These are phyloP conservation scores for Apamea sordens DNA, from an alignment of 2,888 invertebrate genomes.

Conservation along the genomic window DNA sequence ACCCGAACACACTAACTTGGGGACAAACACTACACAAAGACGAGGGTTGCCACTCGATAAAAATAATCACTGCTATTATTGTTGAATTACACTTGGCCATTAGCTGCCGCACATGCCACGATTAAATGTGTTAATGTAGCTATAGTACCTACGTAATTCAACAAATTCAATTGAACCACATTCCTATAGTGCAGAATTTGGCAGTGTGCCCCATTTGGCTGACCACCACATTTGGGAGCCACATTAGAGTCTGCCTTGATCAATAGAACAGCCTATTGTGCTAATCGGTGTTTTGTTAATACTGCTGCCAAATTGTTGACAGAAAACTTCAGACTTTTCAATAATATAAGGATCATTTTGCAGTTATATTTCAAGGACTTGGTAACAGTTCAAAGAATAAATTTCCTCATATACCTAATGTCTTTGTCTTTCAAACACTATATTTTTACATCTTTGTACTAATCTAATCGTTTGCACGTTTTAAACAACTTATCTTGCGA, in stretches of 20 bases:
- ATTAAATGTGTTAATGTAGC: slow-evolving; percentile 48
- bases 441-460: not conserved
- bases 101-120: slow-evolving; percentile 43
- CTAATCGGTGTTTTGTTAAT: slow-evolving; percentile 53
- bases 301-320: slow-evolving; percentile 25
- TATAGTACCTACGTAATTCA: slow-evolving; percentile 38
- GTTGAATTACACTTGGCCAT: slow-evolving; percentile 52
- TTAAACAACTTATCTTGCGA: not conserved
- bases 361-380: not conserved
- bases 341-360: not conserved
- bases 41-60: slow-evolving; percentile 58
- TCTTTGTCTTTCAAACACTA: not conserved
- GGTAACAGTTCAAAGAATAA: not conserved
- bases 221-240: slow-evolving; percentile 56
- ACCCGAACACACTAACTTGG: slow-evolving; percentile 49
- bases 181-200: slow-evolving; percentile 61
- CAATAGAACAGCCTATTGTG: slow-evolving; percentile 47
- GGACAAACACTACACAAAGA: slow-evolving; percentile 49
- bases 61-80: slow-evolving; percentile 59
- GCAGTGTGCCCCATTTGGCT: slow-evolving; percentile 60
- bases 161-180: slow-evolving; percentile 64
- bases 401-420: slow-evolving; percentile 15
- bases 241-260: slow-evolving; percentile 49
- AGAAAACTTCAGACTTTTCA: not conserved
- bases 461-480: not conserved